Conservation (phyloP, 1,140 invertebrate genomes). For the Dendroctonus ponderosae region DNA sequence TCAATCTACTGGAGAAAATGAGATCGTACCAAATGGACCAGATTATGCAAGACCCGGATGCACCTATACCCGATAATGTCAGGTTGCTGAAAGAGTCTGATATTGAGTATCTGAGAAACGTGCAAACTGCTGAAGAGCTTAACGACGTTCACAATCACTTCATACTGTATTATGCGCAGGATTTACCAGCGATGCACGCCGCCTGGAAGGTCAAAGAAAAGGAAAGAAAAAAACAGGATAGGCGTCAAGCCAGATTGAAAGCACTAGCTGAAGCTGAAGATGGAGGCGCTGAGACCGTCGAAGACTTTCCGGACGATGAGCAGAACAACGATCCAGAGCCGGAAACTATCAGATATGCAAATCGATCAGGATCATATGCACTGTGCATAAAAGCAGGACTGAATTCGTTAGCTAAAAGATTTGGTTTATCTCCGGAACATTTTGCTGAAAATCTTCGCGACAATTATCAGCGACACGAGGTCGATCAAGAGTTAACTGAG, state of each 20-base stretch:
- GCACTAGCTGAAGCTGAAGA: slow-evolving; percentile 58
- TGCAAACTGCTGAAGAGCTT: slow-evolving; percentile 87
- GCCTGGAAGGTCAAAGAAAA: slow-evolving; percentile 62
- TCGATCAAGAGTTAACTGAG: slow-evolving; percentile 84
- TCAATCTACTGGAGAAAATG: slow-evolving; percentile 88
- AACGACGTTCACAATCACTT: slow-evolving; percentile 93
- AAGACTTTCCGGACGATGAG: slow-evolving; percentile 59
- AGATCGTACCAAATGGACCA: slow-evolving; percentile 84
- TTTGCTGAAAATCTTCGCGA: slow-evolving; percentile 97
- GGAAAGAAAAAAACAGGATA: slow-evolving; percentile 59
- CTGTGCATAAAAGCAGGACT: slow-evolving; percentile 83
- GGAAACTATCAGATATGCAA: slow-evolving; percentile 78
- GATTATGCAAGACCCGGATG: slow-evolving; percentile 80
- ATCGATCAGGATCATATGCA: slow-evolving; percentile 81
- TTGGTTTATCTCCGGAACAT: slow-evolving; percentile 90
- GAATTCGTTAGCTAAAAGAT: slow-evolving; percentile 82
- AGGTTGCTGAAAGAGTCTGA: slow-evolving; percentile 83
- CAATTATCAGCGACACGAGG: slow-evolving; percentile 96
- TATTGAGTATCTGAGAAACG: slow-evolving; percentile 74
- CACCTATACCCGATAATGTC: slow-evolving; percentile 78
- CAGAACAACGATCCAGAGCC: slow-evolving; percentile 60
- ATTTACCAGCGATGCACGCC: slow-evolving; percentile 84
- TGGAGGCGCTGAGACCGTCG: slow-evolving; percentile 57
- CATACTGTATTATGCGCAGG: slow-evolving; percentile 85
- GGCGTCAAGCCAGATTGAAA: slow-evolving; percentile 53